Conservation (phyloP, 2,888 invertebrate genomes). For the Sphinx pinastri region DNA sequence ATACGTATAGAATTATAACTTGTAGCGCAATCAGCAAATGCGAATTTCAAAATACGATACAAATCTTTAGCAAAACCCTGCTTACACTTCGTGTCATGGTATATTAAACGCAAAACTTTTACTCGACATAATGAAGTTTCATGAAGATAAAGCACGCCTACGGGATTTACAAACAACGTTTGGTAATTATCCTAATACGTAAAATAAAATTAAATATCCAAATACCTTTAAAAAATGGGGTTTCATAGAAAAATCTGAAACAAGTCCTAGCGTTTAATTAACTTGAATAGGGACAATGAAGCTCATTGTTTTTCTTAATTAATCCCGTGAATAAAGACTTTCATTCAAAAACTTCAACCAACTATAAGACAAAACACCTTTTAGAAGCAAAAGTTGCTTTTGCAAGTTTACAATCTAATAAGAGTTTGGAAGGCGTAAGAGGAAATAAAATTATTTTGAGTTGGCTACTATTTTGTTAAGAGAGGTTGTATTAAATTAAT, state of each 20-base stretch:
- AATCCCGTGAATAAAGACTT: constrained; percentile 27
- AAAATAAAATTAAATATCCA: not conserved
- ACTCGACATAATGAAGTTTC: not conserved
- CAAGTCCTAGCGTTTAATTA: constrained; percentile 30
- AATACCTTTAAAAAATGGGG: not conserved
- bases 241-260: constrained; percentile 24
- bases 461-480: not conserved
- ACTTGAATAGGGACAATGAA: constrained; percentile 27
- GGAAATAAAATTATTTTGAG: constrained; percentile 24
- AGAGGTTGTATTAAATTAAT: constrained; percentile 10
- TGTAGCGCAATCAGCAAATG: too few relatives aligned
- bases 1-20: too few relatives aligned
- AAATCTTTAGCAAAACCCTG: too few relatives aligned
- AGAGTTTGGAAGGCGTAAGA: constrained; percentile 5
- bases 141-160: not conserved
- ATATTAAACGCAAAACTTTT: too few relatives aligned
- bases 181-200: not conserved
- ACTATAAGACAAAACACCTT: constrained; percentile 24
- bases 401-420: constrained; percentile 23
- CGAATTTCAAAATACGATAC: too few relatives aligned
- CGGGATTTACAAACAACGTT: not conserved
- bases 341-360: constrained; percentile 22
- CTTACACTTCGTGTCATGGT: too few relatives aligned
- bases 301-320: constrained; percentile 31
- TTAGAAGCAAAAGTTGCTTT: constrained; percentile 24